Base-by-base conservation (phyloP, 2,113 vertebrate genomes). In the Plecotus auritus region DNA sequence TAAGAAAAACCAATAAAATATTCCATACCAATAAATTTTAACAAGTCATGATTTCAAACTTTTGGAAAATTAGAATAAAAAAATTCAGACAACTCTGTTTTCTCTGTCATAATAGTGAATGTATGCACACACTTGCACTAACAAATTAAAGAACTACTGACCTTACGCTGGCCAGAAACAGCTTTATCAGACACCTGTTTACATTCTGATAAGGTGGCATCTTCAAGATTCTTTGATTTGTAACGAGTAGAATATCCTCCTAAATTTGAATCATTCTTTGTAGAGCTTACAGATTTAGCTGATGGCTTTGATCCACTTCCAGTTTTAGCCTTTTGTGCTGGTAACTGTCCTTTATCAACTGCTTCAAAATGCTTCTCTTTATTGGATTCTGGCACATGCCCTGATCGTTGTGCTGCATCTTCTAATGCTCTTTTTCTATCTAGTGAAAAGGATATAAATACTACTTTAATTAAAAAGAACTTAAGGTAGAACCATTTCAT, bases 401-500 rank as follows among this genome's bases (percentile, higher is more conserved):
- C 97, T 87, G 97, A 51, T 12, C 94, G 97, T 40, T 98, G 98
- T 96, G 97, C 96, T 59, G 92, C 84, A 17, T 97, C 97, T 87
- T 98, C 98, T 90, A 97, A 95, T 12, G 96, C 96, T 35, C 97
- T 97, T 96, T 97, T 98, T 22, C 96, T 97, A 64, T 98, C 98
- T 98, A 95, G 3, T 89, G 80, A 76, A 89, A 28, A 9, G n/a
- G 12, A 96, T 4, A 51, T 11, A 72, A 66, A 42, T 45, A 66
- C 20, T 85, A 69, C 26, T 54, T n/a, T 20, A 94, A 54, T 7
- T 12, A 4, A 83, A 81, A 96, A 88, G 22, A 94, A 90, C 5
- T 67, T 84, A 86, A 85, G 51, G n/a, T 88, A 84, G 37, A n/a
- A 91, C 11, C 13, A 96, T 69, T 23, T 42, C 35, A 59, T 51